Conservation (phyloP, 2,888 invertebrate genomes). For the Diaperis boleti region DNA sequence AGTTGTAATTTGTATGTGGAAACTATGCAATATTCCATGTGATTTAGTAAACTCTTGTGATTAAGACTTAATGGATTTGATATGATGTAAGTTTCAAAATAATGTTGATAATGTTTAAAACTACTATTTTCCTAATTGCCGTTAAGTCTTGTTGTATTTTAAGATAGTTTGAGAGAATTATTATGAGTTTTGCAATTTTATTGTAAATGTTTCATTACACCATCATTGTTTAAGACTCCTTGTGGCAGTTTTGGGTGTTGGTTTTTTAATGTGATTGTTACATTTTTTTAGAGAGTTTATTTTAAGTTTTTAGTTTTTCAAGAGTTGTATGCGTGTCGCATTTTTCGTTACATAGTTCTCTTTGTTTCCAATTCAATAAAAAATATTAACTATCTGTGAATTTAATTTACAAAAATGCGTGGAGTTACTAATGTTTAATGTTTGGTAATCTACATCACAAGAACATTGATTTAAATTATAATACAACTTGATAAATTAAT, state of each 20-base stretch:
- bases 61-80: slow-evolving; percentile 24
- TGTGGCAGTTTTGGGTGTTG: not conserved
- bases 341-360: slow-evolving; percentile 16
- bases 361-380: slow-evolving; percentile 35
- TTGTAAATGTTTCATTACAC: slow-evolving; percentile 21
- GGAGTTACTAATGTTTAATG: no score
- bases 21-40: slow-evolving; percentile 39
- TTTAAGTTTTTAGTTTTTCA: slow-evolving; percentile 23
- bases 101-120: not conserved
- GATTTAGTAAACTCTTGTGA: slow-evolving; percentile 38
- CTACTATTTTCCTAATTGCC: slow-evolving; percentile 13
- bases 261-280: slow-evolving; percentile 32
- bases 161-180: slow-evolving; percentile 8
- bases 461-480: no score
- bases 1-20: not conserved
- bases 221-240: slow-evolving; percentile 8
- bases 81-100: slow-evolving; percentile 11
- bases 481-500: no score
- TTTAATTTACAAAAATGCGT: not conserved
- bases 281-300: slow-evolving; percentile 35
- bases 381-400: slow-evolving; percentile 10
- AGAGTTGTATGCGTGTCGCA: not conserved
- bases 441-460: slow-evolving; percentile 3
- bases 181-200: slow-evolving; percentile 30
- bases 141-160: slow-evolving; percentile 19